A percentile compares a stretch with the other conserved stretches of the same genome.
These are phyloP conservation scores for Crenuchus spilurus DNA, from an alignment of 2,797 vertebrate genomes.

Conservation along the genomic window DNA sequence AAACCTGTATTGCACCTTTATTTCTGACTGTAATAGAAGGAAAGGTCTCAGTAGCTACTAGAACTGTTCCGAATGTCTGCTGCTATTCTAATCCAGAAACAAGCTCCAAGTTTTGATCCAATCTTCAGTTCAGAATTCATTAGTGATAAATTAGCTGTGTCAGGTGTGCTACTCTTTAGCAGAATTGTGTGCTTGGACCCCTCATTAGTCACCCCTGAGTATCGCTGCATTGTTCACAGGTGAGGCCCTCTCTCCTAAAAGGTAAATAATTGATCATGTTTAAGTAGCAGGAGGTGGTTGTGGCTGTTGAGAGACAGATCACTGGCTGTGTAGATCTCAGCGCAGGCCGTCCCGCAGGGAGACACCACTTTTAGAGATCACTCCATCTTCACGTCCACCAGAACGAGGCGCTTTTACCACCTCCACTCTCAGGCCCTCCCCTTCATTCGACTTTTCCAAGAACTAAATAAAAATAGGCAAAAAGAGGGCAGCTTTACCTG, in stretches of 20 bases:
- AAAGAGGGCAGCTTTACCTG: background rate
- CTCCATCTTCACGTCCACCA: background rate
- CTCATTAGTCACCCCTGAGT: background rate
- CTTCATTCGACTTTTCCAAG: background rate
- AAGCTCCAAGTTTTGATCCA: too few relatives aligned
- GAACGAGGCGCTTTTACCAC: conserved; percentile 2
- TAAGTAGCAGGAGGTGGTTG: conserved; percentile 20
- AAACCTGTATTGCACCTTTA: too few relatives aligned
- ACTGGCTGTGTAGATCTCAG: conserved; percentile 14
- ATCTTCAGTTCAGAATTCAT: background rate
- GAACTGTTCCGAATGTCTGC: too few relatives aligned
- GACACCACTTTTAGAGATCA: conserved; percentile 43
- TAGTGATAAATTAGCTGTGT: background rate
- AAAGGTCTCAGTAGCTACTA: too few relatives aligned
- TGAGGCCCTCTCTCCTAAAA: conserved; percentile 22
- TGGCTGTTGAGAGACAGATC: conserved; percentile 39
- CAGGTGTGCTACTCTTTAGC: conserved; percentile 10
- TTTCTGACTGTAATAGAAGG: too few relatives aligned
- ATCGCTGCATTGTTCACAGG: background rate
- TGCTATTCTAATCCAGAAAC: too few relatives aligned
- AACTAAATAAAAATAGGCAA: background rate
- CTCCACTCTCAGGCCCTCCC: background rate
- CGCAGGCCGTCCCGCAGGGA: conserved; percentile 25
- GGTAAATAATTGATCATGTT: conserved; percentile 38
- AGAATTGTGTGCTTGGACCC: background rate